Base-by-base conservation (phyloP, 2,797 vertebrate genomes). In the Crossoptilon crossoptilon region DNA sequence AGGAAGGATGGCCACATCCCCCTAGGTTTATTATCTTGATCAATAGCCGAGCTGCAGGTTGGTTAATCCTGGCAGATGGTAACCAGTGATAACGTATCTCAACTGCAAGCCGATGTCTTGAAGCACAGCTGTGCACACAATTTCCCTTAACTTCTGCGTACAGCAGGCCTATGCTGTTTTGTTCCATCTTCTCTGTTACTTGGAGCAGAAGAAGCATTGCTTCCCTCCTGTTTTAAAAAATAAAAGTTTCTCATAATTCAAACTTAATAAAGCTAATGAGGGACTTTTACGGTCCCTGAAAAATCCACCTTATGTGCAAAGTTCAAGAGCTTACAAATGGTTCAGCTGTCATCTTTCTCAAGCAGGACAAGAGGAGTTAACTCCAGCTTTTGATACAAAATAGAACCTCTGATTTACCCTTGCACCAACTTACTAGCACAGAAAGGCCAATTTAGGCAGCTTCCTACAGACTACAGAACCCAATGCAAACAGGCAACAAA, bases 361-460 rank as follows among this genome's bases (percentile, higher is more conserved):
- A 10, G 26, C n/a, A 77, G 90, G 88, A 88, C 83, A 74, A 71
- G 66, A 93, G 66, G 85, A 93, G 88, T 93, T 92, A 93, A 90
- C 75, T 89, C 58, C n/a, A 75, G 27, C 62, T 71, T 91, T 88
- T 86, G 67, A 56, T 53, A 70, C 76, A 92, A 92, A 92, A 79
- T 19, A 91, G 62, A 91, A 41, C 37, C 77, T 95, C 77, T 90
- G 87, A 94, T 93, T 95, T 92, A 94, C 90, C 83, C 68, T 49
- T 90, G 77, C 80, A 91, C 71, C 83, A 81, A 86, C 70, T 24
- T 55, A 84, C 77, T 88, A 70, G 80, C 83, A 87, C 64, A 80
- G 62, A 80, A 92, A 90, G 83, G 80, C 89, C 92, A 84, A 73
- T 88, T 91, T 84, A 94, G 83, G 89, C 74, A 95, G 85, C 53